phyloP scores from a whole-genome alignment of 2,888 invertebrate genomes.

The Timema podura region DNA sequence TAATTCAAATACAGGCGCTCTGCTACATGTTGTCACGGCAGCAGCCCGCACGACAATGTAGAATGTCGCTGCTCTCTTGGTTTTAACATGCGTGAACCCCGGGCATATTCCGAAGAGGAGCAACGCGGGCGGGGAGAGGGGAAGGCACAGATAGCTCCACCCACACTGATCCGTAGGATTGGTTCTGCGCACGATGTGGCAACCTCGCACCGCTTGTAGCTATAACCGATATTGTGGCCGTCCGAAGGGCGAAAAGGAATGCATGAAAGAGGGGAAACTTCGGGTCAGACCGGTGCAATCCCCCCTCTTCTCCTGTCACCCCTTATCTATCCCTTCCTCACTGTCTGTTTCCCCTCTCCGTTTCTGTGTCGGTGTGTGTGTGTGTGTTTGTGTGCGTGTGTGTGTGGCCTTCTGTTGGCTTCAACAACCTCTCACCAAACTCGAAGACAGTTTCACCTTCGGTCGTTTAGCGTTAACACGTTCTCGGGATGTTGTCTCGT shows the following conservation, averaged over 20 bases:
- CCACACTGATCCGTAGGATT: conserved; percentile 25
- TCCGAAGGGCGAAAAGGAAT: conserved; percentile 31
- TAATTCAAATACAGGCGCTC: no score
- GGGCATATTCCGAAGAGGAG: conserved; percentile 6
- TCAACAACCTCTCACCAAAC: conserved; percentile 30
- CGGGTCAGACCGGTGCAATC: conserved; percentile 31
- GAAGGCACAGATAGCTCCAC: conserved; percentile 24
- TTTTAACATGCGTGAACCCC: conserved; percentile 24
- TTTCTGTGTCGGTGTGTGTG: background rate
- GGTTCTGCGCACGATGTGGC: conserved; percentile 35
- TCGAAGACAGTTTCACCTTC: conserved; percentile 30
- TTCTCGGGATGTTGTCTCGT: background rate
- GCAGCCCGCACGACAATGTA: background rate
- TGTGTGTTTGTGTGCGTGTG: conserved; percentile 1
- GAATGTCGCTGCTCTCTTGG: conserved; percentile 8
- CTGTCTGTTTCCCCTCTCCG: background rate
- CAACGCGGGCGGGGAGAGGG: background rate
- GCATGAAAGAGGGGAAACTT: conserved; percentile 26
- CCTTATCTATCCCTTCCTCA: conserved; percentile 16
- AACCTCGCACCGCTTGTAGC: conserved; percentile 41
- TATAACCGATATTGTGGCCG: conserved; percentile 52
- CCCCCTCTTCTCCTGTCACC: conserved; percentile 18
- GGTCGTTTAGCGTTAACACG: conserved; percentile 24
- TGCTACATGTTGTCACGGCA: background rate
- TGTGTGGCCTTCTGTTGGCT: conserved; percentile 20